These are phyloP conservation scores for Pachyuromys duprasi DNA, from an alignment of 2,797 vertebrate species.

Conservation along the genomic window DNA sequence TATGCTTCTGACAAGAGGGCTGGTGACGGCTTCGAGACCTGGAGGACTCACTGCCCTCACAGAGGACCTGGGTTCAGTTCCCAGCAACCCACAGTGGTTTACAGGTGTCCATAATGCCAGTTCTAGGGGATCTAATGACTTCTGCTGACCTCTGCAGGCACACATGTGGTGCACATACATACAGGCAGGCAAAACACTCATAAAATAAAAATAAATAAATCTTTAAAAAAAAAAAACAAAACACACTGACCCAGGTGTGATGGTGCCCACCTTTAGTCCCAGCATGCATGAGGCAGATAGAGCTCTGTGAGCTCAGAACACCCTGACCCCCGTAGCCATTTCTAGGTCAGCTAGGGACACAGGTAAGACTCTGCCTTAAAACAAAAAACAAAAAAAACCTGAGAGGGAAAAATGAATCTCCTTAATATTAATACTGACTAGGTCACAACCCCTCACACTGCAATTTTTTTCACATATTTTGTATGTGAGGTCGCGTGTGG, in stretches of 20 bases:
- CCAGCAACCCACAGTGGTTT: neutral
- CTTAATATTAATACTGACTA: neutral
- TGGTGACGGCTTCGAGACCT: neutral
- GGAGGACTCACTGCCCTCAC: neutral
- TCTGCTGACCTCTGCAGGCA: neutral
- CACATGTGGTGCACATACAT: neutral
- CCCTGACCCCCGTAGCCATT: neutral
- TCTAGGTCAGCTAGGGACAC: neutral
- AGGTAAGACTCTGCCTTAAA: neutral
- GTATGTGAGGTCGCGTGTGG: neutral
- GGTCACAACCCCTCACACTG: neutral
- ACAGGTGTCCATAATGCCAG: neutral
- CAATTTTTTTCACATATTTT: neutral
- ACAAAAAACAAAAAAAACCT: neutral
- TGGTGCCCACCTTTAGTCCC: neutral
- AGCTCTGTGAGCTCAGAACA: neutral
- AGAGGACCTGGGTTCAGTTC: neutral
- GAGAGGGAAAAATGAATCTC: neutral
- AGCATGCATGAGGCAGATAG: neutral
- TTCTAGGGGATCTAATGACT: too few relatives aligned
- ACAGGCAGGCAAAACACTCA: neutral
- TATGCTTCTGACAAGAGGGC: neutral
- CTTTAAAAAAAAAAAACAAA: neutral
- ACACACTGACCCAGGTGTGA: neutral
- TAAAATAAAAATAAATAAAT: neutral